Conservation (phyloP, 2,797 vertebrate genomes). For the Platalea minor region DNA sequence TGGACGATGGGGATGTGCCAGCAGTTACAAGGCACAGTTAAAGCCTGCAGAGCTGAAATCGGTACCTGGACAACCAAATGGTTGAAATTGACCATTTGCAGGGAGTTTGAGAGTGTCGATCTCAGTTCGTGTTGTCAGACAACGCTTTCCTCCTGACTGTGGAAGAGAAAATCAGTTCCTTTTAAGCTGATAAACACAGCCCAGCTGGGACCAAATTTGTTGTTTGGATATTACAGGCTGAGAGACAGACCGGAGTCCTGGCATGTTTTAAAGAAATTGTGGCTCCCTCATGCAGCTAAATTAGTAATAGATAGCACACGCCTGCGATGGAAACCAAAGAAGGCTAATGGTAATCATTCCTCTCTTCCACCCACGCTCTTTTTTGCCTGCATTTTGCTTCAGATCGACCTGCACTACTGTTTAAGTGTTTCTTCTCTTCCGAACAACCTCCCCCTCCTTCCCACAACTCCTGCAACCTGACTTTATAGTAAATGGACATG, state of each 20-base stretch:
- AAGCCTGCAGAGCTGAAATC: neutral
- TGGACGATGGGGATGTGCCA: neutral
- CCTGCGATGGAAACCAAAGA: neutral
- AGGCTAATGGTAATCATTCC: neutral
- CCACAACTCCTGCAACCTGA: neutral
- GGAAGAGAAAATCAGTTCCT: conserved; percentile 26
- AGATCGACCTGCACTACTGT: neutral
- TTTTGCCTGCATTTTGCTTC: neutral
- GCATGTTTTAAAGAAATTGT: conserved; percentile 41
- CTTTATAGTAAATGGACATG: neutral
- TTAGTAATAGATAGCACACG: conserved; percentile 33
- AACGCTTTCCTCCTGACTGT: neutral
- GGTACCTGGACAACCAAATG: neutral
- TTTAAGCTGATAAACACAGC: conserved; percentile 31
- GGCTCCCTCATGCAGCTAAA: conserved; percentile 20
- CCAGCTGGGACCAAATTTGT: conserved; percentile 57
- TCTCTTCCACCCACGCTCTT: neutral
- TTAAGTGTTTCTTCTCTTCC: neutral
- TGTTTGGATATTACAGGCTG: conserved; percentile 47
- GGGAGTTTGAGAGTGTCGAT: neutral
- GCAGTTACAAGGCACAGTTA: neutral
- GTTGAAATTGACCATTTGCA: neutral
- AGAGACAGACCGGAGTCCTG: conserved; percentile 56
- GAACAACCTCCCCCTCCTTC: neutral
- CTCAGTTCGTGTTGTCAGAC: neutral